Evolutionary conservation across 2,797 vertebrate genomes (phyloP).

Genomic region (Salarias fasciatus): DNA sequence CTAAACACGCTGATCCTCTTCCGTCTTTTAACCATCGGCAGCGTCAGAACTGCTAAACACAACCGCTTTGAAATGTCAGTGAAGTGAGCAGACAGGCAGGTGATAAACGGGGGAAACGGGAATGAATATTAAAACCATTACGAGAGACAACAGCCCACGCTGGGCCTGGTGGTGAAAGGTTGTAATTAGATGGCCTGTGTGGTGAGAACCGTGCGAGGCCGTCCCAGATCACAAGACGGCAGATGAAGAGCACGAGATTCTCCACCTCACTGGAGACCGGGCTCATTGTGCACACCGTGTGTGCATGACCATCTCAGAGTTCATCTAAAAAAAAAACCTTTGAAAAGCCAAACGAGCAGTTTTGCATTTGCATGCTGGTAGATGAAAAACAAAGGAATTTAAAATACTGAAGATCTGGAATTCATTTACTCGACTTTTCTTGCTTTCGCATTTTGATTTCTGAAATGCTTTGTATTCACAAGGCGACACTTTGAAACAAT

Average conservation of each 20-base stretch:
- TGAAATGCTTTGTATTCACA: too few species aligned
- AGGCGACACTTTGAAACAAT: too few species aligned
- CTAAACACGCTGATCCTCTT: neutral
- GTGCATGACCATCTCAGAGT: constrained; percentile 37
- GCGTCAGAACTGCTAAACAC: constrained; percentile 4
- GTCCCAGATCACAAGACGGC: constrained; percentile 69
- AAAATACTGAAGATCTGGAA: too few species aligned
- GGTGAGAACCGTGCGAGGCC: constrained; percentile 63
- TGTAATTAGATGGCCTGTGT: constrained; percentile 62
- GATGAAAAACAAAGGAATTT: too few species aligned
- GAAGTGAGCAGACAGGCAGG: constrained; percentile 1
- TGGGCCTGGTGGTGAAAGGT: constrained; percentile 48
- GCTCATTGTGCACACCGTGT: constrained; percentile 66
- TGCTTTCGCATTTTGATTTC: too few species aligned
- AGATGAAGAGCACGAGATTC: constrained; percentile 73
- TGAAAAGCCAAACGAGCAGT: too few species aligned
- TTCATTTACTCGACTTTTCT: too few species aligned
- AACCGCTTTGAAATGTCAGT: constrained; percentile 17
- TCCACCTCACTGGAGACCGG: constrained; percentile 61
- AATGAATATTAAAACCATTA: constrained; percentile 21
- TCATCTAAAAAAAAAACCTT: too few species aligned
- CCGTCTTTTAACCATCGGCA: neutral
- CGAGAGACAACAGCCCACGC: constrained; percentile 36
- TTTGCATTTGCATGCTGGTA: too few species aligned
- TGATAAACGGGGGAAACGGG: constrained; percentile 12